Conservation (phyloP, 2,797 vertebrate species). For the Anniella stebbinsi region DNA sequence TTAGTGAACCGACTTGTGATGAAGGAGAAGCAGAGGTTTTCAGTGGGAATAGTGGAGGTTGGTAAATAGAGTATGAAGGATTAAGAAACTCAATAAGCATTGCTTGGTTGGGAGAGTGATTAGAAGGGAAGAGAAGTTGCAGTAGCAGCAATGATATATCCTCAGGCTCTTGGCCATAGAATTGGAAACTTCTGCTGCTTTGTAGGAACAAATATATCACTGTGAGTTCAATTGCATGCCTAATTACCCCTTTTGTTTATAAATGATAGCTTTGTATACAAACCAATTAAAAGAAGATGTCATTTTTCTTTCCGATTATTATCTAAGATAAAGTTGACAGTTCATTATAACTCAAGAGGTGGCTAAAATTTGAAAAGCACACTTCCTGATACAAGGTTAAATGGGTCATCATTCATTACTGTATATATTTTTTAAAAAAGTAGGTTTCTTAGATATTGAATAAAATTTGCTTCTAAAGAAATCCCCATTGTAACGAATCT, state of each 20-base stretch:
- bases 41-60: no score
- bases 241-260: constrained; percentile 50
- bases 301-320: constrained; percentile 62
- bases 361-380: constrained; percentile 53
- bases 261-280: constrained; percentile 49
- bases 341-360: constrained; percentile 49
- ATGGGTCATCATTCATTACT: constrained; percentile 37
- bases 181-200: constrained; percentile 37
- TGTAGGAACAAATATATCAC: constrained; percentile 58
- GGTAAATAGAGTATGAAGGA: background rate
- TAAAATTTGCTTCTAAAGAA: constrained; percentile 49
- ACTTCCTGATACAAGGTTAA: constrained; percentile 24
- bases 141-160: background rate
- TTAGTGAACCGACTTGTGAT: background rate
- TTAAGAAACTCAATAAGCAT: background rate
- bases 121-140: background rate
- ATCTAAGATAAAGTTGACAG: constrained; percentile 44
- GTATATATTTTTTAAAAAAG: constrained; percentile 7
- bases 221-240: constrained; percentile 56
- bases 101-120: background rate
- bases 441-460: constrained; percentile 36
- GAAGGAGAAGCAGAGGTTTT: background rate
- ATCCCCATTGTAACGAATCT: constrained; percentile 42
- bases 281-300: constrained; percentile 26
- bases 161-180: background rate